Evolutionary conservation across 2,113 vertebrate species (phyloP).

Genomic region (Ciconia boyciana): DNA sequence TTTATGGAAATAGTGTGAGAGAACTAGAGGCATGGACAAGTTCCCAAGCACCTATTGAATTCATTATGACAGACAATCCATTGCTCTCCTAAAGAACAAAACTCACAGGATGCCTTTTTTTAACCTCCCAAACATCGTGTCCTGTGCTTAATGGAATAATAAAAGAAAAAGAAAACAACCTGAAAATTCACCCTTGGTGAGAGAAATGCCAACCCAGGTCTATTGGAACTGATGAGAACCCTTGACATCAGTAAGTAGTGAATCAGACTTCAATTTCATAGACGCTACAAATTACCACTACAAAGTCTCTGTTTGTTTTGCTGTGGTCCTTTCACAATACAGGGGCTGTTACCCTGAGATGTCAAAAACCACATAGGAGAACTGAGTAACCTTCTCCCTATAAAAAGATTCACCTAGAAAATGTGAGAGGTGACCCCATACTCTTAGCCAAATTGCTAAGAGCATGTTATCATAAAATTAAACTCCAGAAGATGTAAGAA

Average conservation of each 20-base stretch:
- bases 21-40: not conserved
- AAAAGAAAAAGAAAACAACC: not conserved
- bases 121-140: not conserved
- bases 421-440: not conserved
- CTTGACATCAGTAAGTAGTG: not conserved
- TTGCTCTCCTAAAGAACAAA: not conserved
- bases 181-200: not conserved
- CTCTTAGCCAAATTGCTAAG: not conserved
- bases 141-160: not conserved
- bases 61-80: not conserved
- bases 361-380: not conserved
- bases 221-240: not conserved
- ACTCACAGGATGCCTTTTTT: not conserved
- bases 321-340: not conserved
- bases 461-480: not conserved
- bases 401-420: not conserved
- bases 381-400: not conserved
- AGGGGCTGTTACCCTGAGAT: not conserved
- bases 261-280: not conserved
- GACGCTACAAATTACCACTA: not conserved
- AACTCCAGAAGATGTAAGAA: not conserved
- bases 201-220: not conserved
- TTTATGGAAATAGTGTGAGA: not conserved
- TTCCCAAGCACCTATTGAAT: not conserved
- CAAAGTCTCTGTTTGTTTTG: not conserved